Conservation (phyloP, 2,113 vertebrate species). For the Oryzias javanicus region DNA sequence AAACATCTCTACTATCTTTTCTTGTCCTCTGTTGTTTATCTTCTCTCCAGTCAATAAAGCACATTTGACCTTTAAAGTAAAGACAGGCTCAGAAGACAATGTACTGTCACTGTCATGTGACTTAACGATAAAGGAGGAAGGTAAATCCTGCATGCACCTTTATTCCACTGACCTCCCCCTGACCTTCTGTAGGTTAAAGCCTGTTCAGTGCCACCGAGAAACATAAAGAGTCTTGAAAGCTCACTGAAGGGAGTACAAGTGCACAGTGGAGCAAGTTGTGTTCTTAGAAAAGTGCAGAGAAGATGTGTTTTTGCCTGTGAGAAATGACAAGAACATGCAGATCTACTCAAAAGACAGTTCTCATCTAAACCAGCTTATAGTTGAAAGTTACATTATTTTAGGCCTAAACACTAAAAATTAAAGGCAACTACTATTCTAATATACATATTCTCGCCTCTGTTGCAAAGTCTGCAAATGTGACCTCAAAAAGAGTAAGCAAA, state of each 20-base stretch:
- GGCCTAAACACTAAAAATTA: too few relatives aligned
- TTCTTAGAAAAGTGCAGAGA: constrained; percentile 26
- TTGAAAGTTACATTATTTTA: too few relatives aligned
- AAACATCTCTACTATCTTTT: too few relatives aligned
- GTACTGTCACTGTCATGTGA: constrained; percentile 14
- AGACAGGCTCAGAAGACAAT: constrained; percentile 32
- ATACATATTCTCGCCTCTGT: too few relatives aligned
- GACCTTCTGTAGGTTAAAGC: constrained; percentile 51
- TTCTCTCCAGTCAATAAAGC: too few relatives aligned
- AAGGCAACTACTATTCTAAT: too few relatives aligned
- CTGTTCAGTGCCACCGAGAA: constrained; percentile 38
- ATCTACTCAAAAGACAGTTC: too few relatives aligned
- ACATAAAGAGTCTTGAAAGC: constrained; percentile 38
- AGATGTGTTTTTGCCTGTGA: constrained; percentile 11
- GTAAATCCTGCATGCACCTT: constrained; percentile 58
- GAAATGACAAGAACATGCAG: neutral
- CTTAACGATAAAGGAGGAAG: constrained; percentile 29
- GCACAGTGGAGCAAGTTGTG: constrained; percentile 8
- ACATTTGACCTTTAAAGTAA: too few relatives aligned
- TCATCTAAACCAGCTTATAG: too few relatives aligned
- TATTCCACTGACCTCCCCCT: constrained; percentile 53
- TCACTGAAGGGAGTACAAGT: constrained; percentile 36
- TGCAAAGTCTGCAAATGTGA: too few relatives aligned
- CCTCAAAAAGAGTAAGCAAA: too few relatives aligned
- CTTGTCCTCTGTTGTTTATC: too few relatives aligned